phyloP scores from a whole-genome alignment of 2,888 invertebrate genomes.

The Pilophorus perplexus region DNA sequence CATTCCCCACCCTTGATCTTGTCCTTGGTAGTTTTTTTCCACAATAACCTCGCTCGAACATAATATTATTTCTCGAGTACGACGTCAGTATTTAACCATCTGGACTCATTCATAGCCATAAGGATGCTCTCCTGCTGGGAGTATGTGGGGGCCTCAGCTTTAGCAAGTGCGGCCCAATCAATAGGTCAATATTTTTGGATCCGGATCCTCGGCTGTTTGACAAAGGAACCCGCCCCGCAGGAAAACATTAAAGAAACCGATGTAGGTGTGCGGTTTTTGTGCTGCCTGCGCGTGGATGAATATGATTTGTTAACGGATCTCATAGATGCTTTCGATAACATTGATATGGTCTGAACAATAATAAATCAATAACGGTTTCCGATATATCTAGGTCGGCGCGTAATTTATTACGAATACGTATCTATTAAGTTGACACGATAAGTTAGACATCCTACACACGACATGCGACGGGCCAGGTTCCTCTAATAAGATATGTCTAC shows the following conservation, averaged over 20 bases:
- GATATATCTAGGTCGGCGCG: conserved; percentile 8
- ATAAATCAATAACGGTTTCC: conserved; percentile 14
- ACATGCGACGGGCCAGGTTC: too few relatives aligned
- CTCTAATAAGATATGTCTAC: too few relatives aligned
- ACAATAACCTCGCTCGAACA: too few relatives aligned
- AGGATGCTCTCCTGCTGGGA: not conserved
- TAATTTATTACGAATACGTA: conserved; percentile 7
- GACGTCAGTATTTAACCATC: too few relatives aligned
- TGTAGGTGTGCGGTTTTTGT: not conserved
- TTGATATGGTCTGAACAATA: conserved; percentile 3
- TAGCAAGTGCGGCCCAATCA: too few relatives aligned
- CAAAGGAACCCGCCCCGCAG: not conserved
- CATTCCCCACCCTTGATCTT: too few relatives aligned
- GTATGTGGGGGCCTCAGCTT: not conserved
- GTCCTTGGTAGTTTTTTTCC: too few relatives aligned
- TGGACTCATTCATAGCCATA: not conserved
- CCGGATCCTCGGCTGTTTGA: not conserved
- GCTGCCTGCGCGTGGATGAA: not conserved
- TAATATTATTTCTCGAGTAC: too few relatives aligned
- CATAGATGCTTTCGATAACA: conserved; percentile 10
- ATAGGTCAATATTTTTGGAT: conserved; percentile 1
- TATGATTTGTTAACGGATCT: too few relatives aligned
- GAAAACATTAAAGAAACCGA: not conserved
- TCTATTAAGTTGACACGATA: conserved; percentile 5
- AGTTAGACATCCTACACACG: conserved; percentile 6